Evolutionary conservation across 1,140 invertebrate genomes (phyloP).

Genomic region (Fopius arisanus): DNA sequence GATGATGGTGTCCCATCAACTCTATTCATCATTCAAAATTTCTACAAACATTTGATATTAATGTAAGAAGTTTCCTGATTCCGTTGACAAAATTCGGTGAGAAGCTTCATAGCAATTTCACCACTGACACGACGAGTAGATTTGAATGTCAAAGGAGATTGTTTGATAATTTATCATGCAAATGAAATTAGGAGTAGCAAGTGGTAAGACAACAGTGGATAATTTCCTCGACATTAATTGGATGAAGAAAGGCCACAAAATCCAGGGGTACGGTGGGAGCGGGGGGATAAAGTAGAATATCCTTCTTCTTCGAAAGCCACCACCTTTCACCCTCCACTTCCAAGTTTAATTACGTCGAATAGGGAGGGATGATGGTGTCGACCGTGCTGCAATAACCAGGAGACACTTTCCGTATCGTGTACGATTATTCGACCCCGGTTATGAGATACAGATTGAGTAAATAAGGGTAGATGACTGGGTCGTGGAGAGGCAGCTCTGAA

Average conservation of each 20-base stretch:
- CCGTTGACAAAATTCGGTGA: too few species aligned
- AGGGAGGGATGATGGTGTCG: slow-evolving; percentile 21
- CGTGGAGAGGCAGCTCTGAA: not conserved
- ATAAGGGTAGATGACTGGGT: slow-evolving; percentile 10
- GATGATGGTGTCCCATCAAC: too few species aligned
- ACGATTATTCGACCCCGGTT: slow-evolving; percentile 1
- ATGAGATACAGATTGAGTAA: slow-evolving; percentile 13
- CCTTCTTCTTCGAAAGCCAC: slow-evolving; percentile 6
- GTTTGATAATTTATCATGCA: slow-evolving; percentile 64
- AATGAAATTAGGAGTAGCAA: slow-evolving; percentile 54
- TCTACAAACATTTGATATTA: too few species aligned
- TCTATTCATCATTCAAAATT: not conserved
- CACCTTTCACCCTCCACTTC: slow-evolving; percentile 5
- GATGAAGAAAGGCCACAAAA: slow-evolving; percentile 1
- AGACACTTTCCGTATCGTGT: slow-evolving; percentile 8
- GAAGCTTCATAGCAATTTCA: too few species aligned
- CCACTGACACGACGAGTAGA: slow-evolving; percentile 17
- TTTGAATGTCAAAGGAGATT: slow-evolving; percentile 64
- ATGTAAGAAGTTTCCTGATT: too few species aligned
- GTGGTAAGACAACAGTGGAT: slow-evolving; percentile 9
- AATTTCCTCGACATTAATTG: slow-evolving; percentile 9
- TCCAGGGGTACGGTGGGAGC: not conserved
- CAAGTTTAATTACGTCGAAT: slow-evolving; percentile 47
- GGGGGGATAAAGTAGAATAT: not conserved
- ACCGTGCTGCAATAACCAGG: slow-evolving; percentile 35